Evolutionary conservation across 2,113 vertebrate genomes (phyloP).

Genomic region (Eleginops maclovinus): DNA sequence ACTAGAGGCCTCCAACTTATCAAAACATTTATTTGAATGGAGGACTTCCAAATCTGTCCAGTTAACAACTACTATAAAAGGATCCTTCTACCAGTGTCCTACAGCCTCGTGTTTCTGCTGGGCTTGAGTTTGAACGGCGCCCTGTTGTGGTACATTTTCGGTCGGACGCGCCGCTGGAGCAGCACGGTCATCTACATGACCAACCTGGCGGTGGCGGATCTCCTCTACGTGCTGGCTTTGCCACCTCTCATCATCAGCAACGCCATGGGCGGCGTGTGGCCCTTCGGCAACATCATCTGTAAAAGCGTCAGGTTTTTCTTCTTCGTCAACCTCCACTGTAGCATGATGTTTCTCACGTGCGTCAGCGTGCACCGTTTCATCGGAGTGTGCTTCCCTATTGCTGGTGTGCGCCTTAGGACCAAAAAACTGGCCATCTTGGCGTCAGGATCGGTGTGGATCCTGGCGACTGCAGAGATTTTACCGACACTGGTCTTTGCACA

Average conservation of each 20-base stretch:
- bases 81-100: conserved; percentile 69
- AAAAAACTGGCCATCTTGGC: conserved; percentile 33
- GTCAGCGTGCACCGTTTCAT: conserved; percentile 78
- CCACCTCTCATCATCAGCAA: conserved; percentile 76
- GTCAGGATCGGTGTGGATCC: conserved; percentile 44
- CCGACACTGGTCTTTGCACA: conserved; percentile 70
- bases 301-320: conserved; percentile 73
- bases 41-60: conserved; percentile 58
- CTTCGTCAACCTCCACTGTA: conserved; percentile 74
- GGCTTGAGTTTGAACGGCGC: conserved; percentile 71
- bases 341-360: conserved; percentile 77
- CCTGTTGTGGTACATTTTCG: conserved; percentile 64
- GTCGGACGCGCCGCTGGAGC: conserved; percentile 59
- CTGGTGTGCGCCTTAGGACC: conserved; percentile 53
- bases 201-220: conserved; percentile 75
- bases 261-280: conserved; percentile 62
- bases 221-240: conserved; percentile 74
- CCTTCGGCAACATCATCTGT: conserved; percentile 74
- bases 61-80: conserved; percentile 65
- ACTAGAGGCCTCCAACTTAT: not conserved
- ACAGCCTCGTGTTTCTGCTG: conserved; percentile 70
- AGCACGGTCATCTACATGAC: conserved; percentile 68
- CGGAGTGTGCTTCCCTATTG: conserved; percentile 71
- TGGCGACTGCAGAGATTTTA: conserved; percentile 63
- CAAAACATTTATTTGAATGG: conserved; percentile 35